phyloP scores from a whole-genome alignment of 2,797 vertebrate genomes.

The Lophotriccus pileatus region DNA sequence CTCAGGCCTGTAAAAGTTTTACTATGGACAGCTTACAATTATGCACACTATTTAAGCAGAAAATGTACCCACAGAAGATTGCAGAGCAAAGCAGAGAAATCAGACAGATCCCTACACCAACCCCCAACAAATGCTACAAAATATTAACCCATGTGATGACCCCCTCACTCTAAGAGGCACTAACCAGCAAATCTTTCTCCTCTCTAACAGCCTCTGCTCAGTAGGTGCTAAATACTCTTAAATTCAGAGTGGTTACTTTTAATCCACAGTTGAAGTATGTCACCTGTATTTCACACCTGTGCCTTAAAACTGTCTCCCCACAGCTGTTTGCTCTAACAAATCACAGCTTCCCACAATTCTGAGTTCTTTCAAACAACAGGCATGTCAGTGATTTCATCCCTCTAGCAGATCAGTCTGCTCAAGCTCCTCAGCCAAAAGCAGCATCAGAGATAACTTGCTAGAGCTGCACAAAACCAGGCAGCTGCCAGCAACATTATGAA shows the following conservation, averaged over 20 bases:
- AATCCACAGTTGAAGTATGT: not conserved
- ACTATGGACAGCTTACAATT: not conserved
- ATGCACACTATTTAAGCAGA: not conserved
- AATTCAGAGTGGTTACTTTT: not conserved
- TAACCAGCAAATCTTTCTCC: not conserved
- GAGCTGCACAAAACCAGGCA: not conserved
- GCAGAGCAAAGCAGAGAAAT: not conserved
- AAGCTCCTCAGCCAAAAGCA: not conserved
- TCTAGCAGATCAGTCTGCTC: not conserved
- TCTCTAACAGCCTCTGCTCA: not conserved
- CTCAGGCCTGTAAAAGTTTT: not conserved
- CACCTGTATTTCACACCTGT: not conserved
- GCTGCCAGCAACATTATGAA: not conserved
- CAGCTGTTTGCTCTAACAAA: not conserved
- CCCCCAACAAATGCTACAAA: not conserved
- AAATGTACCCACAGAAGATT: not conserved
- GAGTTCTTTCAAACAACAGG: not conserved
- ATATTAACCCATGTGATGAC: accelerated
- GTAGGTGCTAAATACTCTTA: not conserved
- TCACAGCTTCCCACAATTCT: not conserved
- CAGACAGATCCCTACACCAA: not conserved
- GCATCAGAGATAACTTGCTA: not conserved
- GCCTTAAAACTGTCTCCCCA: not conserved
- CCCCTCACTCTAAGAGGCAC: not conserved
- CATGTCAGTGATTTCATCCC: accelerated